Evolutionary conservation across 2,888 invertebrate genomes (phyloP), one percentile per base, ranked within the genome.

Genomic region (Xanthia icteritia): DNA sequence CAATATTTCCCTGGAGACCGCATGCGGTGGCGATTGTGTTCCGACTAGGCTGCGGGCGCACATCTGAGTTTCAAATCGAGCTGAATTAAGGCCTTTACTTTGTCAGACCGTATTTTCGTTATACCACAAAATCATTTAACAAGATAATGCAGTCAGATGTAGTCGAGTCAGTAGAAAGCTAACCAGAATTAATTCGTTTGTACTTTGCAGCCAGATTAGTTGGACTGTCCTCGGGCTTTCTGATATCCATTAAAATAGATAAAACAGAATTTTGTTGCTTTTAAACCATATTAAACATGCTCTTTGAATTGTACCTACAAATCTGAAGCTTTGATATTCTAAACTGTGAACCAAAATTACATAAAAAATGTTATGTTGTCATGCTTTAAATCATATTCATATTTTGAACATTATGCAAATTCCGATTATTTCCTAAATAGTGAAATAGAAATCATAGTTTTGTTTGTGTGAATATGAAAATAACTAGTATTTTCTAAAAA

Each of bases 231-330:
- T 76, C 76, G 45, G 69, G 70, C 61, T 63, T 70, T 45, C 17
- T 60, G 48, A 81, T 82, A 72, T 60, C 67, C 71, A 68, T 82
- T 81, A 64, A 51, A 60, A 61, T 51, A 68, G 67, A 77, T 71
- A 77, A 81, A 77, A 54, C 82, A 77, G 64, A 60, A 58, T 58
- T 58, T 51, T 60, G 23, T 82, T 73, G 73, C 83, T 78, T 82
- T 82, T 42, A 67, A 63, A 58, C 61, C 54, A 42, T 63, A 63
- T 82, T 82, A 60, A 65, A 66, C 70, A 80, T 76, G 76, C 76
- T 81, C 81, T 80, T 79, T 80, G 65, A 65, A 56, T 61, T 60
- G 42, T 79, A 36, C 31, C 4, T 45, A 66, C 36, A 36, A 20
- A 54, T 39, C 45, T 65, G 36, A 27, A 36, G 80, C 80, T 80